Base-by-base conservation (phyloP, 2,888 invertebrate species). In the Furcula furcula region DNA sequence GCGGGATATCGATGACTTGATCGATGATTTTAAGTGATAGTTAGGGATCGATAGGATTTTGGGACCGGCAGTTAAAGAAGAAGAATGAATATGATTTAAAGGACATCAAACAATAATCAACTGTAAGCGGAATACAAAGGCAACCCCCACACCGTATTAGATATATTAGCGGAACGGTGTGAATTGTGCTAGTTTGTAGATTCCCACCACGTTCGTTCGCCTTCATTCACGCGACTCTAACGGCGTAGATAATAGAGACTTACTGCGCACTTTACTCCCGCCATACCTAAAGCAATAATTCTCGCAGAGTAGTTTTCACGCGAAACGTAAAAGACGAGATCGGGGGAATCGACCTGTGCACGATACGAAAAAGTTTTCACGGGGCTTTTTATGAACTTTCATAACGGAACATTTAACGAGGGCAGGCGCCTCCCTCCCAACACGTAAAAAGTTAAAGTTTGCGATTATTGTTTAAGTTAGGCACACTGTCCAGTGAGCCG, bases 161-260 rank as follows among this genome's bases (percentile, higher is more conserved):
- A 52, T 51, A 55, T 63, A 65, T 64, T 60, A 63, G 63, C 51
- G 37, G 49, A 26, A 61, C 58, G 65, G 66, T 68, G 68, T 65
- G 72, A 81, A 78, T 75, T 70, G 75, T 76, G 78, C 76, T 70
- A 71, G 69, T 67, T 81, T 80, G 70, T 75, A 75, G 65, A 85
- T 84, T 85, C 85, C 43, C 48, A 46, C 73, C 86, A 84, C 84
- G 85, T 85, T 61, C 82, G 67, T 69, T 69, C 75, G 76, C 77
- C 79, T 85, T 82, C 82, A 82, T 84, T 85, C 83, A 69, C 81
- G 78, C 79, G 80, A 83, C 78, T 85, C 79, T 86, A 85, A 85
- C 84, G 79, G 82, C 76, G 78, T 64, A 81, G 83, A 86, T 86
- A 86, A 86, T 86, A 80, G 82, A 85, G 85, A 86, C 83, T 86